phyloP scores from a whole-genome alignment of 2,113 vertebrate species.

The Myxocyprinus asiaticus region DNA sequence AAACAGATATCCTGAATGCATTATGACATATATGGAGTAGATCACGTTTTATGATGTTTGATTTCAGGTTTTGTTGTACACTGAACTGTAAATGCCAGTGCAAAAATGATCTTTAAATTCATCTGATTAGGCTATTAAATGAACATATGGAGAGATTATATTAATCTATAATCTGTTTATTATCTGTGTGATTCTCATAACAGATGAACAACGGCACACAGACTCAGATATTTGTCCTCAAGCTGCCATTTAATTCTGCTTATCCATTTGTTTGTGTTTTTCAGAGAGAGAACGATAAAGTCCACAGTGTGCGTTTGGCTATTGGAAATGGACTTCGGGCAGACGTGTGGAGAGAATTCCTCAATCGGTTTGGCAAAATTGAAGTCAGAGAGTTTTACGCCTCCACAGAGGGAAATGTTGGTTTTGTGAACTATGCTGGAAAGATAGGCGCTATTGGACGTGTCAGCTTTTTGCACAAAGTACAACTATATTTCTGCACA shows the following conservation, averaged over 20 bases:
- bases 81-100: conserved; percentile 7
- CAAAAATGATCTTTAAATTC: too few species aligned
- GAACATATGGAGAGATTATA: too few species aligned
- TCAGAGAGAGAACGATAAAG: conserved; percentile 80
- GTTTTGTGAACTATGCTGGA: conserved; percentile 82
- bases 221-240: too few species aligned
- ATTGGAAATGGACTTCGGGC: conserved; percentile 84
- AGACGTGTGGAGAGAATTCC: conserved; percentile 86
- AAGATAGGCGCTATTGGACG: conserved; percentile 84
- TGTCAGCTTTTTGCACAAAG: conserved; percentile 76
- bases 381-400: conserved; percentile 84
- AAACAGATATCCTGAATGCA: conserved; percentile 40
- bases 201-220: too few species aligned
- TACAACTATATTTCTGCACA: conserved; percentile 59
- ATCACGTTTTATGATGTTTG: conserved; percentile 34
- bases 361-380: conserved; percentile 81
- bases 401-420: conserved; percentile 86
- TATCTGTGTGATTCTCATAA: too few species aligned
- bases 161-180: too few species aligned
- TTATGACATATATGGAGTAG: conserved; percentile 11
- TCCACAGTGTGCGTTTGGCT: conserved; percentile 82
- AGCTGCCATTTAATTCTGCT: background rate
- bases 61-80: background rate
- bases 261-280: background rate
- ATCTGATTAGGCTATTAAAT: too few species aligned